Conservation (phyloP, 2,113 vertebrate species). For the Connochaetes taurinus region DNA sequence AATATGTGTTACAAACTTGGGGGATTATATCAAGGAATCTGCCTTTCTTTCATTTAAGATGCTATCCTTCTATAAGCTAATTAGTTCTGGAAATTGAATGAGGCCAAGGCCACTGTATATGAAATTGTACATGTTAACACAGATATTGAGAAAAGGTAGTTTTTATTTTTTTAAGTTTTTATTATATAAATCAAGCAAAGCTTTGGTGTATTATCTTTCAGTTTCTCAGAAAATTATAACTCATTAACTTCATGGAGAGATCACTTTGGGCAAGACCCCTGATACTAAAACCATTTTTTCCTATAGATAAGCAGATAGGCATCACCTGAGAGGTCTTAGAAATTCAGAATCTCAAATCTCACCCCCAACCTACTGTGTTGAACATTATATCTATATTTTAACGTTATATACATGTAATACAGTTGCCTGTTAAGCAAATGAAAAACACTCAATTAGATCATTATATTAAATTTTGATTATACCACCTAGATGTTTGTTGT, state of each 20-base stretch:
- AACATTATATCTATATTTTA: neutral
- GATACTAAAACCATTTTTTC: neutral
- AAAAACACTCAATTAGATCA: neutral
- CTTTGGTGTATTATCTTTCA: neutral
- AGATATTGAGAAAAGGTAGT: neutral
- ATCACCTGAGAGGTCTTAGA: neutral
- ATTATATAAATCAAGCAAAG: neutral
- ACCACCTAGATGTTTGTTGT: neutral
- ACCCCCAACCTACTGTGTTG: neutral
- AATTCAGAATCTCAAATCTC: neutral
- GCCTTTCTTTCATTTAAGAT: neutral
- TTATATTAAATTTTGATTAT: neutral
- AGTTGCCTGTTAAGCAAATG: neutral
- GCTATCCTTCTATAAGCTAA: neutral
- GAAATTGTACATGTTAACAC: neutral
- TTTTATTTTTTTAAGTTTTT: neutral
- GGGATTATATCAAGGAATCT: neutral
- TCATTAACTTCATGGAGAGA: neutral
- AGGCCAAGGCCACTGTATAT: neutral
- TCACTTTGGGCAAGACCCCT: neutral
- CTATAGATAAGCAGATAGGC: neutral
- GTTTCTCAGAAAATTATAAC: neutral
- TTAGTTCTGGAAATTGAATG: neutral
- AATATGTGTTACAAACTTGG: neutral
- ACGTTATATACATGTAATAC: neutral